phyloP scores from a whole-genome alignment of 2,113 vertebrate genomes.

The Perca schrenkii region DNA sequence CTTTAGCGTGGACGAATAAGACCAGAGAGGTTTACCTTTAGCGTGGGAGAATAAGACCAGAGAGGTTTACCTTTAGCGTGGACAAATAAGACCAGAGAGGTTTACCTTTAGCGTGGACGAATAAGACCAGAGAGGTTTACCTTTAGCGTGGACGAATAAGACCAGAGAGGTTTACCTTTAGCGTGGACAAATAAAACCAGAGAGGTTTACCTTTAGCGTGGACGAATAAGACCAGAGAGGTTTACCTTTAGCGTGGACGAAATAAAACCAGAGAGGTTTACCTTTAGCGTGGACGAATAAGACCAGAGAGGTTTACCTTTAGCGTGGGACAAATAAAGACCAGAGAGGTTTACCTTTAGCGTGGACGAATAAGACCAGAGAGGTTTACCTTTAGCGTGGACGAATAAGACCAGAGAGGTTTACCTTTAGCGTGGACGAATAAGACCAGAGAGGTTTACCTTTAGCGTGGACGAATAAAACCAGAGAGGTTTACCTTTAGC shows the following conservation, averaged over 20 bases:
- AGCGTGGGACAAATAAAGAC: no score
- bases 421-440: slow-evolving; percentile 97
- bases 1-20: slow-evolving; percentile 95
- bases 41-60: slow-evolving; percentile 94
- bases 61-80: slow-evolving; percentile 92
- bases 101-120: slow-evolving; percentile 96
- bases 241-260: slow-evolving; percentile 96
- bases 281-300: slow-evolving; percentile 97
- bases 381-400: slow-evolving; percentile 93
- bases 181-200: slow-evolving; percentile 95
- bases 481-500: slow-evolving; percentile 93
- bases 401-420: slow-evolving; percentile 89
- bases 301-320: slow-evolving; percentile 93
- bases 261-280: no score
- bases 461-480: slow-evolving; percentile 95
- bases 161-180: slow-evolving; percentile 93
- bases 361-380: slow-evolving; percentile 93
- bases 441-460: slow-evolving; percentile 91
- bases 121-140: slow-evolving; percentile 90
- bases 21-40: slow-evolving; percentile 93
- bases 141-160: slow-evolving; percentile 95
- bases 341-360: slow-evolving; percentile 92
- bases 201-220: slow-evolving; percentile 92
- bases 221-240: slow-evolving; percentile 90
- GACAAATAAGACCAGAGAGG: slow-evolving; percentile 90